Evolutionary conservation across 2,797 vertebrate species (phyloP).

Genomic region (Aulostomus chinensis): DNA sequence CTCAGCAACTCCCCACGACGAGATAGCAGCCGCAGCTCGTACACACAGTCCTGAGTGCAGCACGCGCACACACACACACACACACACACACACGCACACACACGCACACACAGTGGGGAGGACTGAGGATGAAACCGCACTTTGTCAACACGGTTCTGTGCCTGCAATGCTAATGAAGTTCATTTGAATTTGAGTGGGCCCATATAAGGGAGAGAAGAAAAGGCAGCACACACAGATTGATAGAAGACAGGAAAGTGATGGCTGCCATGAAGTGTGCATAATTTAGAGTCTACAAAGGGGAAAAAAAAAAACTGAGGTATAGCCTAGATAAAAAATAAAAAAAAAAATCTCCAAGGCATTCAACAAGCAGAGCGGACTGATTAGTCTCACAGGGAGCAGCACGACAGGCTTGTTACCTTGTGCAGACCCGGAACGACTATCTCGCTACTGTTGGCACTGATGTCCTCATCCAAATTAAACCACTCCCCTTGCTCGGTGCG

Average conservation of each 20-base stretch:
- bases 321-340: slow-evolving; percentile 42
- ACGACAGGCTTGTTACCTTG: slow-evolving; percentile 80
- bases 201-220: slow-evolving; percentile 28
- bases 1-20: slow-evolving; percentile 89
- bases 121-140: slow-evolving; percentile 74
- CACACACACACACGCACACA: slow-evolving; percentile 22
- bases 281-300: slow-evolving; percentile 28
- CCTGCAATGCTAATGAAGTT: slow-evolving; percentile 76
- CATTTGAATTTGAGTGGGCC: slow-evolving; percentile 72
- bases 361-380: slow-evolving; percentile 34
- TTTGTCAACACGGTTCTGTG: slow-evolving; percentile 74
- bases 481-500: slow-evolving; percentile 82
- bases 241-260: slow-evolving; percentile 45
- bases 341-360: slow-evolving; percentile 44
- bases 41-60: slow-evolving; percentile 84
- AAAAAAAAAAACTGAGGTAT: slow-evolving; percentile 23
- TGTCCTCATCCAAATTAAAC: slow-evolving; percentile 84
- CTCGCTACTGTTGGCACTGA: slow-evolving; percentile 81
- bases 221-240: slow-evolving; percentile 40
- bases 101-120: slow-evolving; percentile 29
- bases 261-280: slow-evolving; percentile 40
- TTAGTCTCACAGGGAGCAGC: slow-evolving; percentile 44
- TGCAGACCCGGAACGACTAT: slow-evolving; percentile 87
- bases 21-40: slow-evolving; percentile 93
- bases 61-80: slow-evolving; percentile 27